Percentiles rank a stretch among this genome's conserved stretches.
Conservation (phyloP, 2,113 vertebrate genomes). For the Strigops habroptila region DNA sequence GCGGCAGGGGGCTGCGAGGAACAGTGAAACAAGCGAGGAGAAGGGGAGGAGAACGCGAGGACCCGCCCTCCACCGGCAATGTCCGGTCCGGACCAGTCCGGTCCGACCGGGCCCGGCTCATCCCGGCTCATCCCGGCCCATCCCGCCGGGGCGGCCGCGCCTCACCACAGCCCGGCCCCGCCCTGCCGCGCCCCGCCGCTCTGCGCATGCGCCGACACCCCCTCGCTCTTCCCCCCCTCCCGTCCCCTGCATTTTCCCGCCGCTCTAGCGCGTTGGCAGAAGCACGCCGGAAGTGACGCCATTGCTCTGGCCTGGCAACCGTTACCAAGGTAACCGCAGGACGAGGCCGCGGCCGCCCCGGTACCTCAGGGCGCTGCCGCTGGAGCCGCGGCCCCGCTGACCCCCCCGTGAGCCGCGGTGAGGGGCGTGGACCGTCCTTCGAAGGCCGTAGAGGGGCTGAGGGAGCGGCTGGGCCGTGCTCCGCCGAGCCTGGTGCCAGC, state of each 20-base stretch:
- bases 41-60: too few species aligned
- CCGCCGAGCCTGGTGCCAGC: neutral
- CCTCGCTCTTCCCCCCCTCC: accelerated
- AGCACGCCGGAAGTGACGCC: conserved; percentile 45
- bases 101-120: too few species aligned
- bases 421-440: neutral
- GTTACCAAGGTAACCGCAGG: conserved; percentile 25
- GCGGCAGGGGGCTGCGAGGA: neutral
- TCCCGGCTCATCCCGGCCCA: too few species aligned
- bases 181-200: too few species aligned
- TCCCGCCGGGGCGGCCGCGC: accelerated
- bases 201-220: accelerated
- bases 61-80: accelerated
- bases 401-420: neutral
- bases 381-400: too few species aligned
- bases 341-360: neutral
- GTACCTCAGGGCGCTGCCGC: neutral
- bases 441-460: neutral
- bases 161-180: neutral
- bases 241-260: accelerated
- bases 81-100: too few species aligned
- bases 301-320: conserved; percentile 15
- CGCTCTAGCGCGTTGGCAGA: neutral
- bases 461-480: neutral
- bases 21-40: too few species aligned